Evolutionary conservation across 2,797 vertebrate species (phyloP).

Genomic region (Trichosurus vulpecula): DNA sequence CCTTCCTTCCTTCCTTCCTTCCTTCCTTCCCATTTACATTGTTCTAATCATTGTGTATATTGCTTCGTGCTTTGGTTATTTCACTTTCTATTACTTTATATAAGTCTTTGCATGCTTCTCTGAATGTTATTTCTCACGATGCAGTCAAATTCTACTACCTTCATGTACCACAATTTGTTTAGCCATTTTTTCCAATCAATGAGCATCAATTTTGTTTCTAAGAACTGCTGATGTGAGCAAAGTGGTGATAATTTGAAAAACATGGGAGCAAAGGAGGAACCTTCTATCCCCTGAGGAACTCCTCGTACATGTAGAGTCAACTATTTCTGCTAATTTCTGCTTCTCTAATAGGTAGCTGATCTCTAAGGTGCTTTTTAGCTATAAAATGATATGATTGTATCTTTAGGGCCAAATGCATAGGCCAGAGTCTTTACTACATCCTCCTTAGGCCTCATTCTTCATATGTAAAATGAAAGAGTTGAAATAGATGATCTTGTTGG

Average conservation of each 20-base stretch:
- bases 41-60: background rate
- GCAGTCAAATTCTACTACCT: background rate
- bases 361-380: background rate
- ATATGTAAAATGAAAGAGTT: background rate
- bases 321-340: background rate
- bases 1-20: background rate
- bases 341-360: background rate
- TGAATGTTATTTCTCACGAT: background rate
- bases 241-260: background rate
- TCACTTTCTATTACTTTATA: background rate
- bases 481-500: background rate
- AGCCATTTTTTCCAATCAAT: background rate
- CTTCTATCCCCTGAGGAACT: background rate
- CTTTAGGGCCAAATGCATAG: background rate
- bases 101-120: background rate
- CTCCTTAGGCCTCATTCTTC: background rate
- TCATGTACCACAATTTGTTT: background rate
- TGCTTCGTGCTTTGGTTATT: background rate
- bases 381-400: background rate
- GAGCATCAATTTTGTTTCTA: background rate
- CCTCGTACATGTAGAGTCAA: background rate
- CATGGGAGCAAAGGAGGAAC: background rate
- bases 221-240: background rate
- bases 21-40: background rate
- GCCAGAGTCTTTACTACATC: background rate